Percentiles rank a stretch among this genome's conserved stretches.
Conservation (phyloP, 2,797 vertebrate species). For the Chloroceryle amazona region DNA sequence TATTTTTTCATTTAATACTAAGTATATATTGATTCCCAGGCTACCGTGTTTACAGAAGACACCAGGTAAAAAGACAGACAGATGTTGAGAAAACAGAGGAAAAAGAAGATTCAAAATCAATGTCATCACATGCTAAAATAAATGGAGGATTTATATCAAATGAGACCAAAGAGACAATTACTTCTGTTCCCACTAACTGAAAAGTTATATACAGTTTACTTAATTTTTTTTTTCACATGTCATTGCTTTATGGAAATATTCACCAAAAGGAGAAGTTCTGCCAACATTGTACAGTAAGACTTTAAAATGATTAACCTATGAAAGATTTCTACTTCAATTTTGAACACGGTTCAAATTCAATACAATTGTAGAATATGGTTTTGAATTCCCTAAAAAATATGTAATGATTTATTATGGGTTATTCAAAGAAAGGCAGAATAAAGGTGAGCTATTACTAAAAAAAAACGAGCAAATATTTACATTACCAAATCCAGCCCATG, state of each 20-base stretch:
- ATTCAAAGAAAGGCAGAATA: not conserved
- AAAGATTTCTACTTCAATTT: conserved; percentile 21
- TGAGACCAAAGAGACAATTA: conserved; percentile 22
- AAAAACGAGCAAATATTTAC: not conserved
- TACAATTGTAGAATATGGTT: not conserved
- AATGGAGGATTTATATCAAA: conserved; percentile 78
- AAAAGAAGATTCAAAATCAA: not conserved
- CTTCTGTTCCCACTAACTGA: not conserved
- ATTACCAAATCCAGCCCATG: not conserved
- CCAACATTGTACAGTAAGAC: not conserved
- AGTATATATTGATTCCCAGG: conserved; percentile 62
- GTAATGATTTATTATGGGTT: not conserved
- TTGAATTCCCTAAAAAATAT: conserved; percentile 1
- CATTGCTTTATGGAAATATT: conserved; percentile 19
- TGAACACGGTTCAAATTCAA: not conserved
- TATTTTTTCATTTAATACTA: conserved; percentile 3
- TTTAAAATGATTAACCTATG: not conserved
- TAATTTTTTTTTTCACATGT: not conserved
- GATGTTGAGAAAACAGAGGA: conserved; percentile 33
- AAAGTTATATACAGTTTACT: not conserved
- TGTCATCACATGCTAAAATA: not conserved
- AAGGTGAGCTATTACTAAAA: not conserved
- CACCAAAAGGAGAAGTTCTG: not conserved
- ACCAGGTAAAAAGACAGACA: not conserved
- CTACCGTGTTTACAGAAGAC: conserved; percentile 76